Percentiles rank a stretch among this genome's conserved stretches.
phyloP scores from a whole-genome alignment of 2,797 vertebrate genomes.

The Acestrorhynchus altus region DNA sequence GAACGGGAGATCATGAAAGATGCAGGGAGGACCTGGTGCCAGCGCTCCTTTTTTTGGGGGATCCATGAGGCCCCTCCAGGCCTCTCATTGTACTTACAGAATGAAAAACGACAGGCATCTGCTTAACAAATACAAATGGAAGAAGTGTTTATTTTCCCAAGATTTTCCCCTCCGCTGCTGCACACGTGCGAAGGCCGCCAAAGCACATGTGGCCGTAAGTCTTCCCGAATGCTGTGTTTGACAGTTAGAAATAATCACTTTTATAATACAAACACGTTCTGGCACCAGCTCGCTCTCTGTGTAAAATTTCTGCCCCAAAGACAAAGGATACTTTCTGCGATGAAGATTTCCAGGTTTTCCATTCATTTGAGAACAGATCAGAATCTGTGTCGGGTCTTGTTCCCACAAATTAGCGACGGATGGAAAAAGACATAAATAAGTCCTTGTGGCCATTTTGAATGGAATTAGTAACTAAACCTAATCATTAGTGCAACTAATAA shows the following conservation, averaged over 20 bases:
- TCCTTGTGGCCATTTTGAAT: no score
- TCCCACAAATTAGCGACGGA: conserved; percentile 16
- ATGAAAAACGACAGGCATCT: conserved; percentile 60
- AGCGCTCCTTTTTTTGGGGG: background rate
- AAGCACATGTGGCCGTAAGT: conserved; percentile 56
- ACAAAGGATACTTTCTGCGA: conserved; percentile 55
- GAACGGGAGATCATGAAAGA: conserved; percentile 27
- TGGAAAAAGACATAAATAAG: no score
- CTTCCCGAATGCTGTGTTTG: conserved; percentile 69
- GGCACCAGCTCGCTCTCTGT: conserved; percentile 49
- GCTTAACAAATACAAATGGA: conserved; percentile 60
- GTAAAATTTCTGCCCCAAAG: conserved; percentile 52
- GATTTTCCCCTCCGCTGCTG: conserved; percentile 48
- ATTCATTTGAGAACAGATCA: conserved; percentile 12
- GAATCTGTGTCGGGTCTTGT: conserved; percentile 45
- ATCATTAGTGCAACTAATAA: no score
- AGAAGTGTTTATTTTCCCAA: conserved; percentile 61
- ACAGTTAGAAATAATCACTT: conserved; percentile 72
- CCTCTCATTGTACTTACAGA: conserved; percentile 51
- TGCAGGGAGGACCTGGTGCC: conserved; percentile 23
- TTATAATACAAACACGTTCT: conserved; percentile 67
- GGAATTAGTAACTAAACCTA: background rate
- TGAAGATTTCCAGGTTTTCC: conserved; percentile 55
- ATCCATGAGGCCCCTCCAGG: conserved; percentile 24
- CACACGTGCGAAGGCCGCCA: conserved; percentile 52